Conservation (phyloP, 2,797 vertebrate species). For the Bovichtus diacanthus region DNA sequence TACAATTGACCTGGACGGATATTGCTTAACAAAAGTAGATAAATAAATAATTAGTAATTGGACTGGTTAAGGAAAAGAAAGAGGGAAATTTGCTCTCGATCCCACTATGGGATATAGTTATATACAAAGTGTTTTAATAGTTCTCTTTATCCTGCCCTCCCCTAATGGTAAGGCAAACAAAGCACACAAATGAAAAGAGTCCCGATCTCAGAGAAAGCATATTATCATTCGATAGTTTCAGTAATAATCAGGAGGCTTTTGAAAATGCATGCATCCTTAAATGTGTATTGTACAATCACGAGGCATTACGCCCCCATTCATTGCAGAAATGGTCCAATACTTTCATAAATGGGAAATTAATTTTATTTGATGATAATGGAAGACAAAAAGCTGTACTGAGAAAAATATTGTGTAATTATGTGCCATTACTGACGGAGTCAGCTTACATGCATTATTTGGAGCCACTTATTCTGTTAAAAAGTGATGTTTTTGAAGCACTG, state of each 20-base stretch:
- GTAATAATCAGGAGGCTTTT: constrained; percentile 45
- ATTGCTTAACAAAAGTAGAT: neutral
- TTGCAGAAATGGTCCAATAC: constrained; percentile 28
- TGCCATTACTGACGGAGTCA: constrained; percentile 20
- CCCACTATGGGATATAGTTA: neutral
- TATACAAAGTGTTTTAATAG: constrained; percentile 16
- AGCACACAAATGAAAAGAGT: constrained; percentile 21
- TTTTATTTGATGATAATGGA: constrained; percentile 57
- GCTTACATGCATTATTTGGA: constrained; percentile 24
- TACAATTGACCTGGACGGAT: neutral
- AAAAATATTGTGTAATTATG: constrained; percentile 28
- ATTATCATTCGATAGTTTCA: constrained; percentile 37
- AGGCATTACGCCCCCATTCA: constrained; percentile 44
- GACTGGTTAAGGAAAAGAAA: neutral
- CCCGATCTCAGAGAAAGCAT: constrained; percentile 6
- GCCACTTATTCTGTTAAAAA: constrained; percentile 4
- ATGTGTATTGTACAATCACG: constrained; percentile 26
- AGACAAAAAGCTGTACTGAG: constrained; percentile 19
- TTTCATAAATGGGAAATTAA: constrained; percentile 48
- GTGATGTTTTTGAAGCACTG: neutral
- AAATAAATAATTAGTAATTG: neutral
- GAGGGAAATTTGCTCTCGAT: neutral
- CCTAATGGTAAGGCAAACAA: constrained; percentile 14
- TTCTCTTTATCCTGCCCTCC: constrained; percentile 5
- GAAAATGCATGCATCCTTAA: constrained; percentile 26